phyloP scores from a whole-genome alignment of 2,113 vertebrate genomes.

The Halcyon senegalensis region DNA sequence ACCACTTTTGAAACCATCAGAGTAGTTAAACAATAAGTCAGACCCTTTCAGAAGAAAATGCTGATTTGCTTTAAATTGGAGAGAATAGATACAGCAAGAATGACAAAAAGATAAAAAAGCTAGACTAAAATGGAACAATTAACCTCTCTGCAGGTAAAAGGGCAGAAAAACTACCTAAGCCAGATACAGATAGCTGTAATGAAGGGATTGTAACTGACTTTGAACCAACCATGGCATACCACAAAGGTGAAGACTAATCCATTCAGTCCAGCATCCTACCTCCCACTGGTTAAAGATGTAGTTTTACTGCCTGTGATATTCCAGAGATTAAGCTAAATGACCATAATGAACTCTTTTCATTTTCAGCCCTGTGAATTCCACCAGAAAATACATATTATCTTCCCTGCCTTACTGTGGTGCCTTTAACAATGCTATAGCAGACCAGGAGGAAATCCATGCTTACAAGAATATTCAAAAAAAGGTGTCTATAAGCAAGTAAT shows the following conservation, averaged over 20 bases:
- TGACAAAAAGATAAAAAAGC: not conserved
- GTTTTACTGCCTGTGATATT: not conserved
- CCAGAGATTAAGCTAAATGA: not conserved
- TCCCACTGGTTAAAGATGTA: not conserved
- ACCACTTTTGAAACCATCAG: not conserved
- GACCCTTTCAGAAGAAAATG: not conserved
- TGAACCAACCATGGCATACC: not conserved
- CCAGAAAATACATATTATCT: not conserved
- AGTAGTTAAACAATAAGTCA: not conserved
- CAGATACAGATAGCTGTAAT: not conserved
- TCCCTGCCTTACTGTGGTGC: not conserved
- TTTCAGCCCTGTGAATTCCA: not conserved
- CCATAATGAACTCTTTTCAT: not conserved
- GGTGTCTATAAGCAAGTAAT: not conserved
- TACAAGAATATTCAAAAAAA: not conserved
- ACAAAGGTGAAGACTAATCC: not conserved
- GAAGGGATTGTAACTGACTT: not conserved
- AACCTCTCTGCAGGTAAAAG: slow-evolving; percentile 24
- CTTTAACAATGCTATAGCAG: not conserved
- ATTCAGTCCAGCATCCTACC: not conserved
- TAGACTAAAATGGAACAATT: not conserved
- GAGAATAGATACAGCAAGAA: not conserved
- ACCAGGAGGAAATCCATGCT: not conserved
- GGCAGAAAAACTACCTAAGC: not conserved
- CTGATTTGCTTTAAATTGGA: not conserved